phyloP scores from a whole-genome alignment of 2,113 vertebrate species.

The Brachionichthys hirsutus region DNA sequence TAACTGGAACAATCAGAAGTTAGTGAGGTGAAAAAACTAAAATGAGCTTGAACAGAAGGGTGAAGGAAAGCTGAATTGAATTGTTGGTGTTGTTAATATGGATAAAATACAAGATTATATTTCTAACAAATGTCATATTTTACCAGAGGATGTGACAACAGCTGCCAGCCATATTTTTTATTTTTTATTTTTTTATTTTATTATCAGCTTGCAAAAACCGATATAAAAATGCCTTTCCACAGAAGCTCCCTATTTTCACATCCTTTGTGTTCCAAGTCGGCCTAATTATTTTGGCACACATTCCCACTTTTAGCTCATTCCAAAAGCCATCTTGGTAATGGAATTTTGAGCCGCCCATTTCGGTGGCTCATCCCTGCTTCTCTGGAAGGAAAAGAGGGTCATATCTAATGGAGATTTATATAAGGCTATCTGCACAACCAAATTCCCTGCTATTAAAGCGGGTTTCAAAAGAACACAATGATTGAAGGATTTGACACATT shows the following conservation, averaged over 20 bases:
- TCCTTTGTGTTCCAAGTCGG: constrained; percentile 41
- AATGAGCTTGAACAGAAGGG: constrained; percentile 29
- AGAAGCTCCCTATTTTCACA: constrained; percentile 34
- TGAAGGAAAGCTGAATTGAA: constrained; percentile 7
- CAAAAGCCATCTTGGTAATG: constrained; percentile 50
- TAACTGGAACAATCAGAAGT: constrained; percentile 17
- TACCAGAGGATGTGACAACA: constrained; percentile 10
- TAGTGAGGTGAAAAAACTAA: constrained; percentile 14
- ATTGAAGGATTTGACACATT: background rate
- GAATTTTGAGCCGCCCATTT: constrained; percentile 48
- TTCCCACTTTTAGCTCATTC: constrained; percentile 50
- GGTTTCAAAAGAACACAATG: constrained; percentile 49
- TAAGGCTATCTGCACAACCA: constrained; percentile 43
- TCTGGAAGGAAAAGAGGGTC: constrained; percentile 61
- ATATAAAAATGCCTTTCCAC: constrained; percentile 22
- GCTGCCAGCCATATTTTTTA: constrained; percentile 17
- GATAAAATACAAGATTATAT: background rate
- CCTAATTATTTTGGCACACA: constrained; percentile 49
- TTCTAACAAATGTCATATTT: constrained; percentile 42
- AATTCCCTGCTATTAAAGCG: constrained; percentile 31
- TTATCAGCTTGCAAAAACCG: constrained; percentile 40
- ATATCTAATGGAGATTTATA: constrained; percentile 59
- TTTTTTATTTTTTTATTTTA: too few relatives aligned
- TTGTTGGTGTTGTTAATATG: constrained; percentile 12
- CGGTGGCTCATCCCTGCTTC: constrained; percentile 62